phyloP scores from a whole-genome alignment of 2,888 invertebrate genomes.

The Standfussiana lucernea region DNA sequence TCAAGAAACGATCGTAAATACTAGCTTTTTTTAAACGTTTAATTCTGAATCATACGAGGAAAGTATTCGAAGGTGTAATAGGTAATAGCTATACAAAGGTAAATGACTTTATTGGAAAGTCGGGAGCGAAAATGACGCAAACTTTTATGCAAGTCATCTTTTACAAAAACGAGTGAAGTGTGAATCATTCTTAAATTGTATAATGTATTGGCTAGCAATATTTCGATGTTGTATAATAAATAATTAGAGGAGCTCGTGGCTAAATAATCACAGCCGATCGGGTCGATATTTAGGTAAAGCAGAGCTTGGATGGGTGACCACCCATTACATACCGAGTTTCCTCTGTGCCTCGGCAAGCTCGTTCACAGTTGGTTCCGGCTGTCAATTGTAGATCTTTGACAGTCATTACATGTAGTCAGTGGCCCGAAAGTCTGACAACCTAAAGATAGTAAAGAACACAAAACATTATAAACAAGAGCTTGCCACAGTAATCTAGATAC shows the following conservation, averaged over 20 bases:
- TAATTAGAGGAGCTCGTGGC: not conserved
- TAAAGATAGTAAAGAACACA: not conserved
- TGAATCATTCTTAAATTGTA: constrained; percentile 29
- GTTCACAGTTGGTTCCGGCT: too few species aligned
- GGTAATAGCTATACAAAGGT: constrained; percentile 24
- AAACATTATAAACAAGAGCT: not conserved
- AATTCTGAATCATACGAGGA: constrained; percentile 62
- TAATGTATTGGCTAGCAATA: constrained; percentile 7
- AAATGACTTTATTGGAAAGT: constrained; percentile 46
- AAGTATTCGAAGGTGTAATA: constrained; percentile 36
- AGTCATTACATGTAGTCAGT: too few species aligned
- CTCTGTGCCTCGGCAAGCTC: too few species aligned
- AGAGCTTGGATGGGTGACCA: not conserved
- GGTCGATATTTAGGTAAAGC: not conserved
- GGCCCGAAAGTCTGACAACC: too few species aligned
- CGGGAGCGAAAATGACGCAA: constrained; percentile 20
- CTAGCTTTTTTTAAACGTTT: constrained; percentile 47
- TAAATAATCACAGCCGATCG: too few species aligned
- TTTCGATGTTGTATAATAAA: constrained; percentile 13
- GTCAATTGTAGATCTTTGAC: too few species aligned
- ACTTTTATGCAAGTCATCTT: constrained; percentile 28
- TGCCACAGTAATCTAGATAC: not conserved
- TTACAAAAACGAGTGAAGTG: not conserved
- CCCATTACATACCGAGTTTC: not conserved
- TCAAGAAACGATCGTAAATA: constrained; percentile 58